These are phyloP conservation scores for Trididemnum clinides DNA, from an alignment of 23 tunicate genomes.

Conservation along the genomic window DNA sequence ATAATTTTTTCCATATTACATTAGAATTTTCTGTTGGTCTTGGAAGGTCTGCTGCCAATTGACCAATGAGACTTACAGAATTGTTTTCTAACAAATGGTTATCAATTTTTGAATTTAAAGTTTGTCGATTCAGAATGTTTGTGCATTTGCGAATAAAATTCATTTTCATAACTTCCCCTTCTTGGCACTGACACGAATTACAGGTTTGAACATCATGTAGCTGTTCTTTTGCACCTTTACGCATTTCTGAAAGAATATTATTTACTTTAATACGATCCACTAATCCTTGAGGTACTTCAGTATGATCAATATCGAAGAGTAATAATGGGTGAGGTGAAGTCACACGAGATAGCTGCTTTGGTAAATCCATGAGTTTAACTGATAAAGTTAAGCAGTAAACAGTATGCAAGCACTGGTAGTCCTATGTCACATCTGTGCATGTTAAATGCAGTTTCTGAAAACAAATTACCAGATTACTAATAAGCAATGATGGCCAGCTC, in stretches of 20 bases:
- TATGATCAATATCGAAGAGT: background rate
- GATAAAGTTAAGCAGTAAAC: too few relatives aligned
- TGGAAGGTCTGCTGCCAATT: conserved; percentile 3
- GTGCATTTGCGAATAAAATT: background rate
- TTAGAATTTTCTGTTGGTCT: background rate
- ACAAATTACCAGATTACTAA: too few relatives aligned
- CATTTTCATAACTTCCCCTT: background rate
- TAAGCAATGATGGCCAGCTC: too few relatives aligned
- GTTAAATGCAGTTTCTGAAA: too few relatives aligned
- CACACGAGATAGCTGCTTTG: background rate
- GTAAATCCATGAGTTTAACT: too few relatives aligned
- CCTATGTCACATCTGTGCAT: too few relatives aligned
- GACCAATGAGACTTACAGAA: conserved; percentile 9
- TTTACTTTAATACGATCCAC: background rate
- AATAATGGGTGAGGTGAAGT: background rate
- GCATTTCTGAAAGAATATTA: background rate
- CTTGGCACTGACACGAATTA: background rate
- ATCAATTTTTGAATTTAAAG: background rate
- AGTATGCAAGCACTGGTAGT: too few relatives aligned
- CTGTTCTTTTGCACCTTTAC: background rate
- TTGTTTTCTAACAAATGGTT: conserved; percentile 16
- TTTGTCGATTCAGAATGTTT: background rate
- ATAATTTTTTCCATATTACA: conserved; percentile 4
- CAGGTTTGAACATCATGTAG: background rate
- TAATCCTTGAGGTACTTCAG: background rate